A percentile compares a stretch with the other conserved stretches of the same genome.
Evolutionary conservation across 2,113 vertebrate genomes (phyloP).

Genomic region (Casuarius casuarius): DNA sequence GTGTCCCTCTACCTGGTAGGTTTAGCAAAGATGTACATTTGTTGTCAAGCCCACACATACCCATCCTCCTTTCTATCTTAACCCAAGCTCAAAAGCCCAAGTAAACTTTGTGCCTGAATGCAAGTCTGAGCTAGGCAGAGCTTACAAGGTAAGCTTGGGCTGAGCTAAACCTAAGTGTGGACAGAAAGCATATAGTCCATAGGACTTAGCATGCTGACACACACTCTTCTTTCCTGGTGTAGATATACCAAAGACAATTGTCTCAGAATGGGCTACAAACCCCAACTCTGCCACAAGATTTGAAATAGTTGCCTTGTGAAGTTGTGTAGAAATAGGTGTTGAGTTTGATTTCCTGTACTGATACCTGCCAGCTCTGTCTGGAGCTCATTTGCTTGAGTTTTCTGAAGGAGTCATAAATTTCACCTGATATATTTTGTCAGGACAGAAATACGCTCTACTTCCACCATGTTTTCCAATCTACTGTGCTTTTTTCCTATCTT

Average conservation of each 20-base stretch:
- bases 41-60: background rate
- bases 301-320: background rate
- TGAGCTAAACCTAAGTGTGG: background rate
- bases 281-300: background rate
- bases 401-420: background rate
- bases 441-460: background rate
- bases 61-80: background rate
- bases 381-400: background rate
- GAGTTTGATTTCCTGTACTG: background rate
- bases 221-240: background rate
- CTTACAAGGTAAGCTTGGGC: background rate
- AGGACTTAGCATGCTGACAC: background rate
- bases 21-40: background rate
- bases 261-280: background rate
- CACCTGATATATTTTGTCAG: background rate
- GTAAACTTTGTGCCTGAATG: background rate
- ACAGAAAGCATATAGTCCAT: background rate
- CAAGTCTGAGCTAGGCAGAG: background rate
- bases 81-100: background rate
- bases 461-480: background rate
- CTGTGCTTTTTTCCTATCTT: background rate
- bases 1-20: fast-evolving
- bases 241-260: background rate
- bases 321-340: background rate
- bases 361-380: background rate